Evolutionary conservation across 2,113 vertebrate species (phyloP).

Genomic region (Otus sunia): DNA sequence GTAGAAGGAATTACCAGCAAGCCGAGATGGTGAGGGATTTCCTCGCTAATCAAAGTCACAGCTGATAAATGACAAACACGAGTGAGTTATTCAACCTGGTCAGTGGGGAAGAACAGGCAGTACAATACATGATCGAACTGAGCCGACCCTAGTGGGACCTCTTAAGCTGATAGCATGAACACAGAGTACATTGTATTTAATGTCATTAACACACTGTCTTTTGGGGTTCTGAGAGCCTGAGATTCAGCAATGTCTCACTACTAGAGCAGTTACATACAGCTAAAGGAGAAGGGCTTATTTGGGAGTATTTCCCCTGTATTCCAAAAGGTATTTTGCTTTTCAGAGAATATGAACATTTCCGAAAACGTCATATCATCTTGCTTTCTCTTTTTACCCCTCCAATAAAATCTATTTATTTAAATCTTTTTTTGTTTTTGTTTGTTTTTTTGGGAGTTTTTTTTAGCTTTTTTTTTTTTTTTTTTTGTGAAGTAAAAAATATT

Average conservation of each 20-base stretch:
- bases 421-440: rapidly evolving
- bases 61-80: rapidly evolving
- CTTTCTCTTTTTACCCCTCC: rapidly evolving
- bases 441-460: neutral
- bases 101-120: neutral
- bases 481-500: neutral
- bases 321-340: neutral
- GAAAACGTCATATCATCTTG: neutral
- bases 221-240: neutral
- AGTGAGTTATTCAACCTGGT: neutral
- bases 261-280: neutral
- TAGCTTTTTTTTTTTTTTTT: neutral
- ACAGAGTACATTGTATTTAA: neutral
- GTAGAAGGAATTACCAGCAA: neutral
- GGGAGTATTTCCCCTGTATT: neutral
- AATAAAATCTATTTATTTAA: neutral
- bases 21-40: neutral
- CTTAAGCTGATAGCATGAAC: neutral
- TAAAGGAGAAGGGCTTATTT: neutral
- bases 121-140: rapidly evolving
- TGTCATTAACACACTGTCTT: neutral
- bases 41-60: neutral
- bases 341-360: neutral
- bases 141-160: neutral
- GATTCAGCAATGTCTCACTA: rapidly evolving